A percentile compares a stretch with the other conserved stretches of the same genome.
Evolutionary conservation across 1,140 invertebrate species (phyloP).

Genomic region (Zaprionus capensis): DNA sequence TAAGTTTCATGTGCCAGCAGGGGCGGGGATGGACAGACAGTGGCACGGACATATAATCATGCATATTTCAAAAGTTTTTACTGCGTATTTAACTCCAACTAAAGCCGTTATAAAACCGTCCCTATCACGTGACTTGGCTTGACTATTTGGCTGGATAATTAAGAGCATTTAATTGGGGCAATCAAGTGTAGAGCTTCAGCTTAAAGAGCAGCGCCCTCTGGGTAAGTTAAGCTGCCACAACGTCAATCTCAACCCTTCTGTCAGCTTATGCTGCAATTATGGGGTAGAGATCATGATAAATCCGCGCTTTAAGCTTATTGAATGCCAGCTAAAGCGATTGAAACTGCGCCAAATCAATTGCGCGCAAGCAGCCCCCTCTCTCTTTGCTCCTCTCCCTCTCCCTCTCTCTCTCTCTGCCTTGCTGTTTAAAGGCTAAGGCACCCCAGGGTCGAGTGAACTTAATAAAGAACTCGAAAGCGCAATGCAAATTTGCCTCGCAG

Average conservation of each 20-base stretch:
- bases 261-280: neutral
- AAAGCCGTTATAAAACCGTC: neutral
- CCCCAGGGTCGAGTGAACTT: slow-evolving; percentile 11
- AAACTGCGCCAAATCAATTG: slow-evolving; percentile 30
- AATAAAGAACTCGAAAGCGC: slow-evolving; percentile 26
- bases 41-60: slow-evolving; percentile 3
- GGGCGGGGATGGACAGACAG: neutral
- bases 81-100: slow-evolving; percentile 8
- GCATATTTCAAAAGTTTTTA: slow-evolving; percentile 27
- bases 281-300: neutral
- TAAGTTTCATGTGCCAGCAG: neutral
- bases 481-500: slow-evolving; percentile 26
- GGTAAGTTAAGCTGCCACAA: neutral
- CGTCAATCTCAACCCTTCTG: neutral
- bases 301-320: slow-evolving; percentile 36
- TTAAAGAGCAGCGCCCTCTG: neutral
- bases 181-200: slow-evolving; percentile 12
- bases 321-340: slow-evolving; percentile 31
- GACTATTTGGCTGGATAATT: slow-evolving; percentile 26
- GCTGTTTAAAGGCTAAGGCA: neutral
- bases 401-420: neutral
- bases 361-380: neutral
- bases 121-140: slow-evolving; percentile 6
- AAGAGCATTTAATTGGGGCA: slow-evolving; percentile 36
- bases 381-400: neutral